Base-by-base conservation (phyloP, 2,113 vertebrate genomes). In the Aphelocoma coerulescens region DNA sequence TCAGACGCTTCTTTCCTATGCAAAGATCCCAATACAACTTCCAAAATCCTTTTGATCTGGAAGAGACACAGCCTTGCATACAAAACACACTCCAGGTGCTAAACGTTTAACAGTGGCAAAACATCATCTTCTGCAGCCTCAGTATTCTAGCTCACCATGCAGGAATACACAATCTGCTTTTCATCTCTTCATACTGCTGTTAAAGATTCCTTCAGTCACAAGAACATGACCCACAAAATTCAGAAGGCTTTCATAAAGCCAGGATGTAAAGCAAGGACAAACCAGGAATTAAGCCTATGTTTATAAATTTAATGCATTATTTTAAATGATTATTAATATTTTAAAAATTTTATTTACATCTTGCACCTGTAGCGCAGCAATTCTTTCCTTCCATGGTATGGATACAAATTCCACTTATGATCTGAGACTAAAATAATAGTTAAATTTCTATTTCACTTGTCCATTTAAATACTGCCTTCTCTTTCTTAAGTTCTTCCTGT, bases 361-460 rank as follows among this genome's bases (percentile, higher is more conserved):
- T 92, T 92, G 54, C 35, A 39, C 48, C 41, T 80, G 27, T 18
- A 48, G 26, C 52, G 19, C 66, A 84, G 51, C 39, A 88, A 28
- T 57, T 78, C 27, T 88, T 57, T 39, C 81, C 41, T 85, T 85
- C 43, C 41, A 61, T 48, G 37, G 74, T 54, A 76, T 7, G 39
- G 80, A 91, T 76, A 74, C 22, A 88, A 96, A 94, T n/a, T 78
- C 78, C 41, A 80, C 89, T 93, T 88, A 67, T 0, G 18, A 43
- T 73, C 62, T 83, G 54, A 96, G 61, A 89, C 77, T 67, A 81
- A 91, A 94, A 81, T 80, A 92, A 48, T 82, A 96, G 85, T 48
- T 92, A n/a, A 61, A 71, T 73, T 87, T 81, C 37, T 74, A 74
- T 67, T 85, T 71, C 71, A 48, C 20, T 51, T 66, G 61, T 88